These are phyloP conservation scores for Nephrotoma guestfalica DNA, from an alignment of 2,888 invertebrate genomes.

Conservation along the genomic window DNA sequence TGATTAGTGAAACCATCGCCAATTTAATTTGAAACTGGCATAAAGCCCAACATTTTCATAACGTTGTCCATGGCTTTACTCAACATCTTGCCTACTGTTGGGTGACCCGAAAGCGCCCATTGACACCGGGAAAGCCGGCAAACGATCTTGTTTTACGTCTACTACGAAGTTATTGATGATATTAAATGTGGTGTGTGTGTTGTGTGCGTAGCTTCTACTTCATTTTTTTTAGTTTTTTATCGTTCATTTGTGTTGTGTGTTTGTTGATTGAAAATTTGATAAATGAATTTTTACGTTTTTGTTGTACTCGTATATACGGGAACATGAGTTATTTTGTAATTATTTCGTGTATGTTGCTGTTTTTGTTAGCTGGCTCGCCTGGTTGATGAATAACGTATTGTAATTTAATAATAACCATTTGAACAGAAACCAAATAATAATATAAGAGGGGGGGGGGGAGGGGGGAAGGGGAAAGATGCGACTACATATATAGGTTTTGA, in stretches of 20 bases:
- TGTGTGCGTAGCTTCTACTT: not conserved
- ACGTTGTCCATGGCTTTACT: too few relatives aligned
- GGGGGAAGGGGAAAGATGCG: not conserved
- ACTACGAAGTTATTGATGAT: too few relatives aligned
- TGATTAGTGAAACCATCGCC: too few relatives aligned
- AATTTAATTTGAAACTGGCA: too few relatives aligned
- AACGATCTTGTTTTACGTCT: too few relatives aligned
- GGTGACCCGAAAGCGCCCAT: too few relatives aligned
- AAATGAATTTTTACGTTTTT: not conserved
- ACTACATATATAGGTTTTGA: not conserved
- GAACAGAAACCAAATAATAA: not conserved
- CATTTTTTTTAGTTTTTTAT: not conserved
- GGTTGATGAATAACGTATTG: not conserved
- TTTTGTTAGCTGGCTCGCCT: not conserved
- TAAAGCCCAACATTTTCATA: too few relatives aligned
- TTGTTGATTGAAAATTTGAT: not conserved
- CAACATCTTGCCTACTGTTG: too few relatives aligned
- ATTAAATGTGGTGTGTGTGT: not conserved
- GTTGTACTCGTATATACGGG: not conserved
- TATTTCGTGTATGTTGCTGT: not conserved
- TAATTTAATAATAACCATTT: not conserved
- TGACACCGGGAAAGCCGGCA: too few relatives aligned
- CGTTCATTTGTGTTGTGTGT: not conserved
- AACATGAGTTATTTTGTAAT: not conserved
- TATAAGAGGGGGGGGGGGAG: too few relatives aligned